These are phyloP conservation scores for Macaca nemestrina DNA, from an alignment of 2,113 vertebrate species.

Conservation along the genomic window DNA sequence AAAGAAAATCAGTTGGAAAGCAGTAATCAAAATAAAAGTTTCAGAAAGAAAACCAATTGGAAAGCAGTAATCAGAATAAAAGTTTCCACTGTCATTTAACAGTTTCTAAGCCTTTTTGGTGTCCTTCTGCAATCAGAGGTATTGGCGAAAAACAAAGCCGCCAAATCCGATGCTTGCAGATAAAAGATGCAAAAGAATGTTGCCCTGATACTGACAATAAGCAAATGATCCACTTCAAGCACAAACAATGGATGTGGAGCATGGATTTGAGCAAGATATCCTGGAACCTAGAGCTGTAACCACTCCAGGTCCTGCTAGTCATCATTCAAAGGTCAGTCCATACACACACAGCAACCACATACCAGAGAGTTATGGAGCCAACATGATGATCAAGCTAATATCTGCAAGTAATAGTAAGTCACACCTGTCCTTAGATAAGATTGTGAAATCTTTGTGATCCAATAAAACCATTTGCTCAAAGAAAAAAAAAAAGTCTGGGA, in stretches of 20 bases:
- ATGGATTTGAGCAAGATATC: not conserved
- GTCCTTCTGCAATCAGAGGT: too few relatives aligned
- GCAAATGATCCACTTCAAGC: not conserved
- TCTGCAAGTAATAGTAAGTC: not conserved
- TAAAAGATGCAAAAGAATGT: not conserved
- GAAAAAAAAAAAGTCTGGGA: not conserved
- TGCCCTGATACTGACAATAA: not conserved
- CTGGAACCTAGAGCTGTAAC: not conserved
- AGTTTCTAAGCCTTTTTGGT: too few relatives aligned
- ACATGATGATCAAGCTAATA: not conserved
- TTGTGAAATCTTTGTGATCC: not conserved
- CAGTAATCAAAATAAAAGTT: not conserved
- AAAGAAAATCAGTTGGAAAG: not conserved
- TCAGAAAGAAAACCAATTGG: too few relatives aligned
- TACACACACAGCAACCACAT: not conserved
- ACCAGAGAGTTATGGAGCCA: not conserved
- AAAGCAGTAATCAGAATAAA: too few relatives aligned
- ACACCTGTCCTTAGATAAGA: not conserved
- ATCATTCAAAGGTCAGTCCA: conserved; percentile 41
- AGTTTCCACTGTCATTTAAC: too few relatives aligned
- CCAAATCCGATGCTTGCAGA: not conserved
- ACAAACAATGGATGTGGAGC: too few relatives aligned
- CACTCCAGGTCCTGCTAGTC: not conserved
- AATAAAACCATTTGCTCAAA: not conserved
- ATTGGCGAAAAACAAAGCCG: too few relatives aligned